Conservation (phyloP, 2,888 invertebrate genomes). For the Rhogogaster chlorosoma region DNA sequence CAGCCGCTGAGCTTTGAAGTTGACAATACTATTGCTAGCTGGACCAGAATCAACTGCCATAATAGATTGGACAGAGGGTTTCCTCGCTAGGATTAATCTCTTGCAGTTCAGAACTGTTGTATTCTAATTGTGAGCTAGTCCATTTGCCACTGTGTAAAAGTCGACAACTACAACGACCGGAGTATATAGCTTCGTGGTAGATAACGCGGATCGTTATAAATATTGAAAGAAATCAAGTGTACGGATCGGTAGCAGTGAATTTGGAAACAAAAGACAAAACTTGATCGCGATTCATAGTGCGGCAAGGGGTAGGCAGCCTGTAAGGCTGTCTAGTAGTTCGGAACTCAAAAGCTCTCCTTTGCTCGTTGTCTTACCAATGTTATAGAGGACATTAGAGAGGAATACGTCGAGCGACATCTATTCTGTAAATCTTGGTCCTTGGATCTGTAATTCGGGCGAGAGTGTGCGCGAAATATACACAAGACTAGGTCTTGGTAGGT, state of each 20-base stretch:
- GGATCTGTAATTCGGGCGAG: slow-evolving; percentile 53
- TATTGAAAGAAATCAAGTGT: neutral
- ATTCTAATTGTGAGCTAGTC: neutral
- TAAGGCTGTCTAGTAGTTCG: slow-evolving; percentile 29
- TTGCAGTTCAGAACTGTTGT: neutral
- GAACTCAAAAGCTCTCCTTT: slow-evolving; percentile 45
- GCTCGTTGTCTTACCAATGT: slow-evolving; percentile 47
- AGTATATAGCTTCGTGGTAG: neutral
- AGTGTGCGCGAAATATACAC: slow-evolving; percentile 41
- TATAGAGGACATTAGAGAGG: slow-evolving; percentile 52
- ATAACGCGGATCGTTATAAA: neutral
- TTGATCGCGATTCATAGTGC: slow-evolving; percentile 11
- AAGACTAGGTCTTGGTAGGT: slow-evolving; percentile 28
- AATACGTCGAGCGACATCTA: slow-evolving; percentile 53
- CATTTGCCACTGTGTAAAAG: neutral
- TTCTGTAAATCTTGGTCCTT: slow-evolving; percentile 53
- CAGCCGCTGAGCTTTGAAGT: slow-evolving; percentile 27
- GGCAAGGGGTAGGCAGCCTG: neutral
- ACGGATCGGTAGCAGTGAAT: neutral
- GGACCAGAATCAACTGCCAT: slow-evolving; percentile 10
- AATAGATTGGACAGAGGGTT: neutral
- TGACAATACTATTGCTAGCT: neutral
- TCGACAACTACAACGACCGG: neutral
- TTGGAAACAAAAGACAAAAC: neutral
- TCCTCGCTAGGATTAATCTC: neutral